Conservation (phyloP, 64 coral and sea anemone species). For the Cladopsammia gracilis region DNA sequence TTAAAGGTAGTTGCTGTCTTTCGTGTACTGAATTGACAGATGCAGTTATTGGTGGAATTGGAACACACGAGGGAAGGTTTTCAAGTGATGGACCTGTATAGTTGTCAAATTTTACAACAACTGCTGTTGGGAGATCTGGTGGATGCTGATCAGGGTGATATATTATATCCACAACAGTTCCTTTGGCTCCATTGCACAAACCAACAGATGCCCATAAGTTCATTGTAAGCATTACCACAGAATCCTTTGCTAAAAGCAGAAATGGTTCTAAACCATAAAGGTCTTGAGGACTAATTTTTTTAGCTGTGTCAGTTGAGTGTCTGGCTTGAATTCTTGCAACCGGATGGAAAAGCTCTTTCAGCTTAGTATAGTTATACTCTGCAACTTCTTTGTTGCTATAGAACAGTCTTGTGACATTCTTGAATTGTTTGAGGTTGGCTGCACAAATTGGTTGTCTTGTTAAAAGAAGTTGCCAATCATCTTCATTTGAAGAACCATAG, state of each 20-base stretch:
- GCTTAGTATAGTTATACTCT: slow-evolving; percentile 50
- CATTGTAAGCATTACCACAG: slow-evolving; percentile 30
- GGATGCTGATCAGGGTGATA: slow-evolving; percentile 51
- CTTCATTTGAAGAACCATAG: background rate
- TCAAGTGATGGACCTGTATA: slow-evolving; percentile 56
- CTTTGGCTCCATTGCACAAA: slow-evolving; percentile 78
- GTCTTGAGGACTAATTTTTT: slow-evolving; percentile 7
- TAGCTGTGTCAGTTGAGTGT: slow-evolving; percentile 11
- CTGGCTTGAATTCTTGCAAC: slow-evolving; percentile 19
- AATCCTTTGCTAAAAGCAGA: slow-evolving; percentile 26
- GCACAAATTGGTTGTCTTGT: background rate
- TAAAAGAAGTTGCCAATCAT: slow-evolving; percentile 20
- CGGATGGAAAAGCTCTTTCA: too few species aligned
- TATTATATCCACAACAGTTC: slow-evolving; percentile 75
- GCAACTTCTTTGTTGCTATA: slow-evolving; percentile 47
- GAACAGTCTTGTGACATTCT: slow-evolving; percentile 20
- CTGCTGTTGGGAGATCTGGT: slow-evolving; percentile 45
- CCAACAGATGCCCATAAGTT: slow-evolving; percentile 57
- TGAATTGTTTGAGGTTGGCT: background rate
- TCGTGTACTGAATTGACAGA: slow-evolving; percentile 64
- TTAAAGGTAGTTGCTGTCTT: slow-evolving; percentile 62
- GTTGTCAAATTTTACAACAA: slow-evolving; percentile 70
- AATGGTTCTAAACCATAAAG: slow-evolving; percentile 43
- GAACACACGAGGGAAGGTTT: slow-evolving; percentile 51
- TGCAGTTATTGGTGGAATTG: slow-evolving; percentile 63